These are phyloP conservation scores for Cataglyphis cursor DNA, from an alignment of 2,888 invertebrate species.

Conservation along the genomic window DNA sequence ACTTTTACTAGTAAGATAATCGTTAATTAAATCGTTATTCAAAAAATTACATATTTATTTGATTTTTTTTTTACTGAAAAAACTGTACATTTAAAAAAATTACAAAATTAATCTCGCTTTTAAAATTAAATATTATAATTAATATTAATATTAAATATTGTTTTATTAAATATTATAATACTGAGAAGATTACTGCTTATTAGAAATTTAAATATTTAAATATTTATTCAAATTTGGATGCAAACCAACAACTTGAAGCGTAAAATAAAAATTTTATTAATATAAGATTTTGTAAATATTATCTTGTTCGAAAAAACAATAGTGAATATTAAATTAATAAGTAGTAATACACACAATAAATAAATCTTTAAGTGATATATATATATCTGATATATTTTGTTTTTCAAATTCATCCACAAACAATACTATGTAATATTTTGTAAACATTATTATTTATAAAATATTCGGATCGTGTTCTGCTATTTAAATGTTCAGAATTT, in stretches of 20 bases:
- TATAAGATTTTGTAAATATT: background rate
- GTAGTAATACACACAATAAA: background rate
- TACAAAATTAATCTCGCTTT: background rate
- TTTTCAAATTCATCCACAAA: background rate
- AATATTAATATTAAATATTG: no score
- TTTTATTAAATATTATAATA: background rate
- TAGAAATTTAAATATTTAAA: background rate
- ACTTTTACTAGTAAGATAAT: constrained; percentile 9
- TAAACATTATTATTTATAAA: background rate
- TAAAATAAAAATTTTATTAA: background rate
- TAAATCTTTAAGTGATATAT: background rate
- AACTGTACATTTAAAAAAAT: background rate
- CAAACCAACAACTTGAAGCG: background rate
- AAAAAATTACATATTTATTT: background rate
- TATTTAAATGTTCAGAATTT: background rate
- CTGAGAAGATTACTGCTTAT: background rate
- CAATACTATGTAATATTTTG: background rate
- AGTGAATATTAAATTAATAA: background rate
- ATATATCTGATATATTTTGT: background rate
- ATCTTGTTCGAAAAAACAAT: background rate
- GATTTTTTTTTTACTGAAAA: background rate
- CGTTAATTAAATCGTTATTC: constrained; percentile 9
- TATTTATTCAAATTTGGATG: background rate
- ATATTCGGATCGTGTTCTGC: background rate
- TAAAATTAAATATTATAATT: background rate